These are phyloP conservation scores for Palaemon carinicauda DNA, from an alignment of 1,140 invertebrate genomes.

Conservation along the genomic window DNA sequence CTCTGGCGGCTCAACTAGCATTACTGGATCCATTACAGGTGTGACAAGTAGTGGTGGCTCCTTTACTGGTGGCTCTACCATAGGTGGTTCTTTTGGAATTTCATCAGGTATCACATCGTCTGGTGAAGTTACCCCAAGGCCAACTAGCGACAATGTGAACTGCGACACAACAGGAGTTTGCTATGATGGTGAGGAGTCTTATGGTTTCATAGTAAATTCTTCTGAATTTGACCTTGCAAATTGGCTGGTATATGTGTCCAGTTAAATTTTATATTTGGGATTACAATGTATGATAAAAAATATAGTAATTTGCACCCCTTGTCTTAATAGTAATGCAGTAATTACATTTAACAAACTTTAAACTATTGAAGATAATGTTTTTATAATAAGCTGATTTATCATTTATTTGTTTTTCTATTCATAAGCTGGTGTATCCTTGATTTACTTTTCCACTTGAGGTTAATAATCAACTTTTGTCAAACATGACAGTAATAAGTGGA, in stretches of 20 bases:
- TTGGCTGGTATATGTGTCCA: too few relatives aligned
- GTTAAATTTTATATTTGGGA: too few relatives aligned
- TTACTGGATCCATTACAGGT: not conserved
- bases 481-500: not conserved
- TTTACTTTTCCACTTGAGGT: too few relatives aligned
- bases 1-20: not conserved
- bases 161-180: conserved; percentile 94
- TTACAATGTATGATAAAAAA: too few relatives aligned
- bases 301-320: too few relatives aligned
- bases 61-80: not conserved
- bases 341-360: too few relatives aligned
- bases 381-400: too few relatives aligned
- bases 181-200: conserved; percentile 78
- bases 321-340: too few relatives aligned
- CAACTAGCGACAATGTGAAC: conserved; percentile 74
- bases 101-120: not conserved
- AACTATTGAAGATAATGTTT: too few relatives aligned
- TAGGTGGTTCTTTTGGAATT: not conserved
- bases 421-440: too few relatives aligned
- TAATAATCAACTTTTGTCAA: too few relatives aligned
- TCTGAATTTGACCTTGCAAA: not conserved
- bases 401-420: not conserved
- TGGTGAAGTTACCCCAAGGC: not conserved
- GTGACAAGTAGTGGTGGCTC: conserved; percentile 12
- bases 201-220: not conserved